Conservation (phyloP, 2,113 vertebrate genomes). For the Passerina amoena region DNA sequence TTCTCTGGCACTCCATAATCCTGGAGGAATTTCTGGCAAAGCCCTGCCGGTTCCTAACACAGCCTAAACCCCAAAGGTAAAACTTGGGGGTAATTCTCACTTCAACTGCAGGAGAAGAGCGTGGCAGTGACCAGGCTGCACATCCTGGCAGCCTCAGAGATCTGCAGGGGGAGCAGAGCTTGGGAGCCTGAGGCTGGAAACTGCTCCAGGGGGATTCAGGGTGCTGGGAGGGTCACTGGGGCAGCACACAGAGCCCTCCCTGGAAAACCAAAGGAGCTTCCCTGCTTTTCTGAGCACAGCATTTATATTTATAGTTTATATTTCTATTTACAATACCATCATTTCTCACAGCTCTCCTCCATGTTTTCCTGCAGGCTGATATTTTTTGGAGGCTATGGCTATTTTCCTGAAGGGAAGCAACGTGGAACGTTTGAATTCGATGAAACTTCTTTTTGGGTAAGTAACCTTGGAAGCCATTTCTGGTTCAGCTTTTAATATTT, state of each 20-base stretch:
- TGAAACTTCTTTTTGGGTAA: constrained; percentile 89
- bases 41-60: background rate
- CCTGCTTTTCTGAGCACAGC: background rate
- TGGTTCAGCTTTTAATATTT: background rate
- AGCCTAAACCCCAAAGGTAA: background rate
- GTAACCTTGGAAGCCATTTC: background rate
- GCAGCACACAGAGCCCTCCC: background rate
- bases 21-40: background rate
- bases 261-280: background rate
- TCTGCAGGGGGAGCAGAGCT: background rate
- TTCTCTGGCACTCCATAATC: background rate
- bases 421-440: constrained; percentile 92
- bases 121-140: background rate
- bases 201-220: background rate
- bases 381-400: constrained; percentile 96
- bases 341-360: background rate
- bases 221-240: background rate
- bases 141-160: fast-evolving
- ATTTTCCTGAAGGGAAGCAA: constrained; percentile 84
- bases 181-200: background rate
- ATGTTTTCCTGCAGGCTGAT: constrained; percentile 78
- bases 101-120: background rate
- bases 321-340: no score
- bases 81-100: background rate
- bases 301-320: no score